Base-by-base conservation (phyloP, 2,888 invertebrate species). In the Carabus problematicus region DNA sequence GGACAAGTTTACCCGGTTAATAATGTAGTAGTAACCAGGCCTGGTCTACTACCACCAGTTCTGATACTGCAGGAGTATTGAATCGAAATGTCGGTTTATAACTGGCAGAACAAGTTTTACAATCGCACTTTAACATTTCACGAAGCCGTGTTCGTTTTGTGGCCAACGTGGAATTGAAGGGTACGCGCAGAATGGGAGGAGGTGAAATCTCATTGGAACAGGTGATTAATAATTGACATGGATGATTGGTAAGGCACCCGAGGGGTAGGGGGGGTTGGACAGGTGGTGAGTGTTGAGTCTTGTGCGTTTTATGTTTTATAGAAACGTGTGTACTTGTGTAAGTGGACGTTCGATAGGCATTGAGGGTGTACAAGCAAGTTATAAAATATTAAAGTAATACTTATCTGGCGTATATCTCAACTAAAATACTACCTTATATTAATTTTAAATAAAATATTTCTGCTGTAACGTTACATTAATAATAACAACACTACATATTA, bases 71-170 rank as follows among this genome's bases (percentile, higher is more conserved):
- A 75, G 74, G 74, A 74, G 73, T 71, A 73, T 71, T 6, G 18
- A 14, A 49, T 58, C 56, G 49, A 64, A 54, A 66, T 42, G 56
- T 66, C 66, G 79, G 78, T 80, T 80, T 80, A 80, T 79, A 79
- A 80, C 78, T 29, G 29, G 76, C 79, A 52, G 19, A 14, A 76
- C 78, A 77, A 80, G 79, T 80, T 80, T 81, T 80, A 81, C 80
- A 80, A 80, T 80, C 80, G 79, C 14, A 75, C 79, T 77, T 80
- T 80, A 80, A 80, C 78, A 78, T 80, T 81, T 80, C 79, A 80
- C 76, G 78, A 79, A 77, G 73, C 72, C 75, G 74, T 76, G 77
- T 76, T 61, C 19, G 43, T 61, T 19, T 49, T 40, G 39, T 29
- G 41, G 42, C 29, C n/a, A 40, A 29, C 29, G 29, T 59, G 59